phyloP scores from a whole-genome alignment of 2,888 invertebrate species.

The Mesorhabditis sp. region DNA sequence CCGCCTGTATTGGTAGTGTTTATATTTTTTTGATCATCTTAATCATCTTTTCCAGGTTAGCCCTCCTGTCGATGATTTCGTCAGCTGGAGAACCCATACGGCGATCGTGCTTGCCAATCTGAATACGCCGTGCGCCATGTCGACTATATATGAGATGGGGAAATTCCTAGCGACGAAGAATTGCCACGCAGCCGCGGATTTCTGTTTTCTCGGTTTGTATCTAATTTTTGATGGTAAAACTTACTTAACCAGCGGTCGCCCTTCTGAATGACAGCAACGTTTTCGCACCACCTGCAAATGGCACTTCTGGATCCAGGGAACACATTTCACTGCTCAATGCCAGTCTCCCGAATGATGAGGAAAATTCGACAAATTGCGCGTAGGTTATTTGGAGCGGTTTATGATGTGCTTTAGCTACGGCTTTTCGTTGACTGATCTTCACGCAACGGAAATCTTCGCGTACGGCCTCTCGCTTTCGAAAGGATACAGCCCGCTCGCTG shows the following conservation, averaged over 20 bases:
- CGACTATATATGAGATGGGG: slow-evolving; percentile 22
- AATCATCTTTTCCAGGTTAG: slow-evolving; percentile 13
- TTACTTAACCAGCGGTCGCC: slow-evolving; percentile 81
- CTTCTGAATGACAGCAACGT: slow-evolving; percentile 35
- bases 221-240: no score
- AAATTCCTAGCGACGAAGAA: slow-evolving; percentile 65
- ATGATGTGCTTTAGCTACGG: slow-evolving; percentile 1
- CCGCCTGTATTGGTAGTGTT: slow-evolving; percentile 37
- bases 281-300: no score
- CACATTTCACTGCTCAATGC: slow-evolving; percentile 51
- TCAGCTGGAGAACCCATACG: slow-evolving; percentile 90
- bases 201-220: slow-evolving; percentile 84
- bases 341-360: slow-evolving; percentile 50
- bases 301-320: slow-evolving; percentile 17
- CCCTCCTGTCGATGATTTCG: slow-evolving; percentile 61
- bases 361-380: neutral
- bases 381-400: neutral
- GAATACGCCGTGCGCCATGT: slow-evolving; percentile 18
- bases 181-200: slow-evolving; percentile 83
- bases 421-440: slow-evolving; percentile 47
- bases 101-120: slow-evolving; percentile 84
- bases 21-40: neutral
- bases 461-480: slow-evolving; percentile 40
- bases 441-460: slow-evolving; percentile 55
- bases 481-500: slow-evolving; percentile 22